Percentiles rank a stretch among this genome's conserved stretches.
These are phyloP conservation scores for Conistra vaccinii DNA, from an alignment of 2,888 invertebrate species.

Conservation along the genomic window DNA sequence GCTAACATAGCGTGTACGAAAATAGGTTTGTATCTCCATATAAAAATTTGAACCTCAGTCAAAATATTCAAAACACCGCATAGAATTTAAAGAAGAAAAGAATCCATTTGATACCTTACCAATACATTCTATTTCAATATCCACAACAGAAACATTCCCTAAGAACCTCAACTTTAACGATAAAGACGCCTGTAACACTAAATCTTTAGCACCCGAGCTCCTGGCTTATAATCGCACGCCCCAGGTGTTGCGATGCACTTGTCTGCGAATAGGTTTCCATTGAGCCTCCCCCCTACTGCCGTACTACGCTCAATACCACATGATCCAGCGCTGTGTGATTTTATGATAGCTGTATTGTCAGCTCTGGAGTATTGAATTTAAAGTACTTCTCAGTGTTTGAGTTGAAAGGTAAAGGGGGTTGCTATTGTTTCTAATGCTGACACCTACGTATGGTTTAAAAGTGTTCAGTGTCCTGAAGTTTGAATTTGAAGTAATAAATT, in stretches of 20 bases:
- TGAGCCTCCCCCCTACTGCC: constrained; percentile 55
- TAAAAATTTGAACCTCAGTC: neutral
- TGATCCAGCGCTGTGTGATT: constrained; percentile 50
- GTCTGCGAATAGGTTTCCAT: constrained; percentile 73
- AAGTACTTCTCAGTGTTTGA: constrained; percentile 25
- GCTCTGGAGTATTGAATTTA: constrained; percentile 43
- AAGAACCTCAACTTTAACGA: constrained; percentile 32
- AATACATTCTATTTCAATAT: constrained; percentile 28
- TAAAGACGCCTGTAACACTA: constrained; percentile 40
- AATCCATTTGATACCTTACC: neutral
- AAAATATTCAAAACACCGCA: neutral
- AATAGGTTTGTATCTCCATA: neutral
- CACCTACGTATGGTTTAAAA: neutral
- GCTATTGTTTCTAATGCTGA: neutral
- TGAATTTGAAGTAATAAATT: neutral
- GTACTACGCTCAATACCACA: constrained; percentile 45
- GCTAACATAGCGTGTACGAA: neutral
- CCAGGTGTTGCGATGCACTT: constrained; percentile 71
- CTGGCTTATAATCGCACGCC: constrained; percentile 65
- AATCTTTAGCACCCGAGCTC: constrained; percentile 56
- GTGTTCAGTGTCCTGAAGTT: neutral
- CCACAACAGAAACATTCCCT: constrained; percentile 6
- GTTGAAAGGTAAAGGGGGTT: neutral
- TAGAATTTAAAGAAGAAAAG: neutral
- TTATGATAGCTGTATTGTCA: constrained; percentile 57